Evolutionary conservation across 2,888 invertebrate species (phyloP).

Genomic region (Aricia artaxerxes): DNA sequence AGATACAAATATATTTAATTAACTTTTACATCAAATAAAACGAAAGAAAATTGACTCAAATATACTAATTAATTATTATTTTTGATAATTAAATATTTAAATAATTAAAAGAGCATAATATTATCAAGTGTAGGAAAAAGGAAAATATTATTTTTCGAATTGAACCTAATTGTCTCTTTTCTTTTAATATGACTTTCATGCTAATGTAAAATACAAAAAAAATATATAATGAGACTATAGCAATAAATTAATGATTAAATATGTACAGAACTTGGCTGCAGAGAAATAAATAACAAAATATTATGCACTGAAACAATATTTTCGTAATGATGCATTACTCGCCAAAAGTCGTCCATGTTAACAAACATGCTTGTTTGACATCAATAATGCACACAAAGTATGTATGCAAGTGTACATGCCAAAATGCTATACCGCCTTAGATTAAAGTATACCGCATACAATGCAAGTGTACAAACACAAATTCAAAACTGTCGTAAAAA

Average conservation of each 20-base stretch:
- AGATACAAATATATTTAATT: conserved; percentile 16
- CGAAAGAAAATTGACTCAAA: not conserved
- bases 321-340: not conserved
- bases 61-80: not conserved
- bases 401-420: no score
- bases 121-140: no score
- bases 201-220: no score
- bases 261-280: no score
- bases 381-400: not conserved
- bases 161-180: no score
- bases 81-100: not conserved
- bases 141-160: no score
- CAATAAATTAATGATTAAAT: not conserved
- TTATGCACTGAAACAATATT: not conserved
- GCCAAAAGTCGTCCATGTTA: not conserved
- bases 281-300: not conserved
- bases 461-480: not conserved
- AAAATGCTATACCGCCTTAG: not conserved
- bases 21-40: not conserved
- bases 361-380: not conserved
- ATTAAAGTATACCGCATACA: not conserved
- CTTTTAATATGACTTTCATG: no score
- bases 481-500: not conserved
- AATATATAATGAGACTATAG: no score
- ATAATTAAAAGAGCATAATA: not conserved